phyloP scores from a whole-genome alignment of 23 tunicate species.

The Phallusia fumigata region DNA sequence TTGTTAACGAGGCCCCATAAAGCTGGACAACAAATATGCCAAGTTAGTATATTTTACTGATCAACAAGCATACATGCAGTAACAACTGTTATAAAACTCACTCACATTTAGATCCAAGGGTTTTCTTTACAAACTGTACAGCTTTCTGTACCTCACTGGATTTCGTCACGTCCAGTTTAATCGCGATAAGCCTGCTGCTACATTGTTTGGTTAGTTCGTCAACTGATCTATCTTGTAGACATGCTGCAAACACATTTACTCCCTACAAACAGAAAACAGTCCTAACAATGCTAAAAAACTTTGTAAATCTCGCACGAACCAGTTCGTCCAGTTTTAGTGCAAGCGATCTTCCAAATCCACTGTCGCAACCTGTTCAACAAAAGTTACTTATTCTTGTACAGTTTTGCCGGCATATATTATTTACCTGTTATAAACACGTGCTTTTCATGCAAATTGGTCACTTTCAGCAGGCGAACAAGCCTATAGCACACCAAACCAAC shows the following conservation, averaged over 20 bases:
- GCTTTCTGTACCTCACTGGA: neutral
- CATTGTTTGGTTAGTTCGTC: neutral
- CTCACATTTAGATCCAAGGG: neutral
- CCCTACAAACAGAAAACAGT: neutral
- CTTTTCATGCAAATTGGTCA: neutral
- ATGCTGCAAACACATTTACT: neutral
- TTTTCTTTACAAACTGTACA: neutral
- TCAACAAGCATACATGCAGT: too few relatives aligned
- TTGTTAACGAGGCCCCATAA: conserved; percentile 42
- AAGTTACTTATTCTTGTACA: neutral
- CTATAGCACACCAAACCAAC: neutral
- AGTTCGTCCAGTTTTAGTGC: neutral
- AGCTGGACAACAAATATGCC: conserved; percentile 1
- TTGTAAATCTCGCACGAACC: neutral
- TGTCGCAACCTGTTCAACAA: neutral
- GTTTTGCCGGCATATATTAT: neutral
- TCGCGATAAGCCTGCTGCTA: neutral
- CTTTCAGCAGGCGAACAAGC: neutral
- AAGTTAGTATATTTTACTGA: too few relatives aligned
- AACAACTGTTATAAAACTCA: neutral
- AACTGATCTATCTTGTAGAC: neutral
- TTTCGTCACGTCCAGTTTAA: neutral
- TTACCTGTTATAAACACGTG: neutral
- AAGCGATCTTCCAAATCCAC: conserved; percentile 5
- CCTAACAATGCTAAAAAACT: neutral